These are phyloP conservation scores for Graptemys geographica DNA, from an alignment of 2,797 vertebrate species.

Conservation along the genomic window DNA sequence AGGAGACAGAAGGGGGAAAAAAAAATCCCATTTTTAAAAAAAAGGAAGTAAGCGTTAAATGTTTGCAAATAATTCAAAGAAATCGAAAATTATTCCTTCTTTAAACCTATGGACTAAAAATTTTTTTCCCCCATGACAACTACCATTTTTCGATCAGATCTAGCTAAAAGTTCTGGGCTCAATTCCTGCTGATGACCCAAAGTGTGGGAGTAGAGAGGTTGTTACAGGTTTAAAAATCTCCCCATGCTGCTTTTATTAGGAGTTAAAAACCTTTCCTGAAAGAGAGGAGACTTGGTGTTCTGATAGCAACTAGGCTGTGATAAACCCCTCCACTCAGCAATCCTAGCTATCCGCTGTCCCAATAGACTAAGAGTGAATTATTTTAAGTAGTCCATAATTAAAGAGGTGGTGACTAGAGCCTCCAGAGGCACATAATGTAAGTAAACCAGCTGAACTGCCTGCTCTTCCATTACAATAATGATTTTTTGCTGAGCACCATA, in stretches of 20 bases:
- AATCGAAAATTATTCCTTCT: not conserved
- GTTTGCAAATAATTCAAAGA: not conserved
- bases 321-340: not conserved
- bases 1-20: not conserved
- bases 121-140: not conserved
- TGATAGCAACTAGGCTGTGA: not conserved
- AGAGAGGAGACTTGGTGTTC: not conserved
- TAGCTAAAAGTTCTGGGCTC: not conserved
- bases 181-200: not conserved
- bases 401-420: fast-evolving
- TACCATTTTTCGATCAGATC: not conserved
- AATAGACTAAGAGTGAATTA: not conserved
- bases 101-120: not conserved
- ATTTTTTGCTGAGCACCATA: not conserved
- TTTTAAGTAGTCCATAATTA: not conserved
- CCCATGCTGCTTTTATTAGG: not conserved
- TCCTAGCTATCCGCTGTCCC: not conserved
- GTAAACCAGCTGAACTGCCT: not conserved
- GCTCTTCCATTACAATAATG: fast-evolving
- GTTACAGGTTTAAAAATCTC: fast-evolving
- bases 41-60: not conserved
- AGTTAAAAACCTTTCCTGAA: not conserved
- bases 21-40: not conserved
- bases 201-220: not conserved
- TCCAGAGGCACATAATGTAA: fast-evolving